Percentiles rank a stretch among this genome's conserved stretches.
Evolutionary conservation across 2,113 vertebrate species (phyloP).

Genomic region (Limanda limanda): DNA sequence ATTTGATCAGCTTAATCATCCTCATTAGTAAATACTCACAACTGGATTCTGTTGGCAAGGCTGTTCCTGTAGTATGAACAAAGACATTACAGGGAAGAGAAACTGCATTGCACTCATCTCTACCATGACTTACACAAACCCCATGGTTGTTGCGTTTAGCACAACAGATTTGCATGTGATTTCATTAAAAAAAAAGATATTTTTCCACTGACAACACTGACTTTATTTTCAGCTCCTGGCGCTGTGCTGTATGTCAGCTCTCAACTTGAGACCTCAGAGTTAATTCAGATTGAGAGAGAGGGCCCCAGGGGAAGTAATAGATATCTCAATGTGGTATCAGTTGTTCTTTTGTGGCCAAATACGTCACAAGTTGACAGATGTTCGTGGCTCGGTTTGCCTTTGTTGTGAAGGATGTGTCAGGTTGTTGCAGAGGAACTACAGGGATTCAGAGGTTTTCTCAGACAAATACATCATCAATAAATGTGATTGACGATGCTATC

Average conservation of each 20-base stretch:
- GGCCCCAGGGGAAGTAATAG: slow-evolving; percentile 23
- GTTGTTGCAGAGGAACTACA: slow-evolving; percentile 36
- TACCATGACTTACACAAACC: slow-evolving; percentile 62
- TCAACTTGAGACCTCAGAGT: slow-evolving; percentile 41
- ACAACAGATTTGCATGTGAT: slow-evolving; percentile 58
- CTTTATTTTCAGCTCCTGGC: slow-evolving; percentile 45
- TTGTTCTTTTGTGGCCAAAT: slow-evolving; percentile 62
- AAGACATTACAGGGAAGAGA: slow-evolving; percentile 20
- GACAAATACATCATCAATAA: slow-evolving; percentile 69
- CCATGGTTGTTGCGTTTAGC: slow-evolving; percentile 45
- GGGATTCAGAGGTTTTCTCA: slow-evolving; percentile 43
- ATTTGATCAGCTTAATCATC: slow-evolving; percentile 63
- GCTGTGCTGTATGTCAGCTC: slow-evolving; percentile 32
- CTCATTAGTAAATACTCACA: slow-evolving; percentile 63
- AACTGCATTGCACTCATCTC: slow-evolving; percentile 27
- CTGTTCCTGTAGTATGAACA: slow-evolving; percentile 54
- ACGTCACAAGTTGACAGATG: slow-evolving; percentile 59
- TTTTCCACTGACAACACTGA: slow-evolving; percentile 43
- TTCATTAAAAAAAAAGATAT: slow-evolving; percentile 35
- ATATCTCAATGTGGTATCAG: slow-evolving; percentile 55
- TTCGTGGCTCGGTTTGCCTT: slow-evolving; percentile 25
- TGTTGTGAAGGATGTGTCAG: slow-evolving; percentile 43
- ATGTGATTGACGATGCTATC: slow-evolving; percentile 65
- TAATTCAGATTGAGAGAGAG: slow-evolving; percentile 51
- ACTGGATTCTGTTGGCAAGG: slow-evolving; percentile 23